Percentiles rank a stretch among this genome's conserved stretches.
These are phyloP conservation scores for Siniperca undulata DNA, from an alignment of 2,797 vertebrate species.

Conservation along the genomic window DNA sequence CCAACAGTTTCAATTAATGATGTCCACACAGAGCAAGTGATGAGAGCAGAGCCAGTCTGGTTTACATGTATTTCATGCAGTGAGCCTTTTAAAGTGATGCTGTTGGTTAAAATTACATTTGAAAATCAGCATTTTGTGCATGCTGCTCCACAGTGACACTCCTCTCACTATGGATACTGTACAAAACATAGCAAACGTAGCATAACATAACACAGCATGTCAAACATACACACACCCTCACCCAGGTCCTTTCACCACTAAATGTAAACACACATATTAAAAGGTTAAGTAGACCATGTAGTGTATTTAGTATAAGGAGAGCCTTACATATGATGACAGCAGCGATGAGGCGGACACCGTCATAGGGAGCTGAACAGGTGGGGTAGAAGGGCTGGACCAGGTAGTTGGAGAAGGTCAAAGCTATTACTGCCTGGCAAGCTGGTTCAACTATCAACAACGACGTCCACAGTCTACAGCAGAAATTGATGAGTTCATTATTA, in stretches of 20 bases:
- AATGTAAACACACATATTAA: constrained; percentile 4
- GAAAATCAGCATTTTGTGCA: neutral
- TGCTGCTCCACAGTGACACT: neutral
- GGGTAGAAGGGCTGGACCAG: constrained; percentile 88
- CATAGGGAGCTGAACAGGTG: constrained; percentile 81
- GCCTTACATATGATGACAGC: constrained; percentile 86
- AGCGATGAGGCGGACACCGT: constrained; percentile 85
- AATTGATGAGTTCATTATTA: neutral
- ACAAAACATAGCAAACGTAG: too few species aligned
- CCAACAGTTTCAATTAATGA: neutral
- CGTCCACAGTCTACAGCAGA: constrained; percentile 83
- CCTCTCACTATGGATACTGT: neutral
- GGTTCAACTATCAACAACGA: constrained; percentile 88
- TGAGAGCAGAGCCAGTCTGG: neutral
- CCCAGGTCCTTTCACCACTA: neutral
- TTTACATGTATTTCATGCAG: neutral
- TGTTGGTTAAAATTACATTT: neutral
- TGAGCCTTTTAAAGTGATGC: neutral
- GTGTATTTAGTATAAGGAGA: neutral
- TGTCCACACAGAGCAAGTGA: neutral
- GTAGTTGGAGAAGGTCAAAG: constrained; percentile 87
- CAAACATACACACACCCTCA: neutral
- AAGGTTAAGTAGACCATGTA: neutral
- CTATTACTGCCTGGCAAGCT: constrained; percentile 89
- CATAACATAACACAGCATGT: too few species aligned